phyloP scores from a whole-genome alignment of 2,113 vertebrate genomes.

The Lanius ludovicianus region DNA sequence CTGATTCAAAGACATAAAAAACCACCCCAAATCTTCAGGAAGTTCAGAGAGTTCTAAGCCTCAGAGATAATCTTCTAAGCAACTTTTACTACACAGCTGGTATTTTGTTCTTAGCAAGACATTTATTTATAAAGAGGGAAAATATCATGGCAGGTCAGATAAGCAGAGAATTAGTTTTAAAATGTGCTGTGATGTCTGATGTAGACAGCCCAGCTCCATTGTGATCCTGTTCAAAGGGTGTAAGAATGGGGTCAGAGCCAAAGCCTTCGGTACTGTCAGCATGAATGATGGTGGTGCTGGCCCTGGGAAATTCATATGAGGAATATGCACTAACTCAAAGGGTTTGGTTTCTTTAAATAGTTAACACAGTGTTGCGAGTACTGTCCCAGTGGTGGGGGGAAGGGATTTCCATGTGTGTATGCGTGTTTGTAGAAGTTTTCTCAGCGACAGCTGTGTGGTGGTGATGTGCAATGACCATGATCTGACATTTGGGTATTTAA shows the following conservation, averaged over 20 bases:
- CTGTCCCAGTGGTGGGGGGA: neutral
- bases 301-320: neutral
- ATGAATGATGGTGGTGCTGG: neutral
- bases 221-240: neutral
- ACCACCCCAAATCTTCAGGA: neutral
- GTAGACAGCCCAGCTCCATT: neutral
- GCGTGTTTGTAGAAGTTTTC: neutral
- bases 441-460: neutral
- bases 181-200: neutral
- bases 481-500: neutral
- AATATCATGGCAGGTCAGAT: neutral
- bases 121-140: neutral
- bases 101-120: neutral
- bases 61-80: neutral
- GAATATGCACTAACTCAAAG: neutral
- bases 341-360: neutral
- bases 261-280: neutral
- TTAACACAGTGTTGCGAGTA: neutral
- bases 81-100: neutral
- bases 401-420: fast-evolving
- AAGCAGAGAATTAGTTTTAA: neutral
- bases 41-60: neutral
- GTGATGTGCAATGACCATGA: neutral
- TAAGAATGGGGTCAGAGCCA: too few species aligned
- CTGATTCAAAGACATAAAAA: neutral